Conservation (phyloP, 1,140 invertebrate species). For the Micrasema longulum region DNA sequence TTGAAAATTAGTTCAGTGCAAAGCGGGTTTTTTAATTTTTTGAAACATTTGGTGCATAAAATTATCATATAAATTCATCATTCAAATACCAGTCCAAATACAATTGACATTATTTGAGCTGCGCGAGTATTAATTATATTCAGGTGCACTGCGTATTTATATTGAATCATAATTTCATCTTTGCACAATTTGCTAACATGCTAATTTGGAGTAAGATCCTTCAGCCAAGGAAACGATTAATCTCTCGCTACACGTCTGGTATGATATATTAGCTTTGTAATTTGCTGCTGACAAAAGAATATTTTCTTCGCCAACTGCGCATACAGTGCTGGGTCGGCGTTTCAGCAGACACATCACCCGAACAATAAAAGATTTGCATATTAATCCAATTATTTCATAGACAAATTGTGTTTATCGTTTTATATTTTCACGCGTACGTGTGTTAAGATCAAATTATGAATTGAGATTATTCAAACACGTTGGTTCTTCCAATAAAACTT, state of each 20-base stretch:
- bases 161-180: constrained; percentile 6
- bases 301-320: constrained; percentile 23
- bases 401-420: too few species aligned
- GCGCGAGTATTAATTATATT: neutral
- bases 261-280: constrained; percentile 28
- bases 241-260: neutral
- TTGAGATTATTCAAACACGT: too few species aligned
- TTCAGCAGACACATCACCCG: constrained; percentile 4
- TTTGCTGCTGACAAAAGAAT: constrained; percentile 11
- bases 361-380: constrained; percentile 10
- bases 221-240: constrained; percentile 6
- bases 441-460: too few species aligned
- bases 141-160: too few species aligned
- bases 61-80: neutral
- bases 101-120: neutral
- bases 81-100: neutral
- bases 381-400: neutral
- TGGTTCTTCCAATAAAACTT: too few species aligned
- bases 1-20: too few species aligned
- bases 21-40: too few species aligned
- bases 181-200: constrained; percentile 17
- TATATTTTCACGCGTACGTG: too few species aligned
- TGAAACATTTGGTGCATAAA: too few species aligned
- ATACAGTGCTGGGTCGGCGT: neutral
- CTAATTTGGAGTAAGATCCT: constrained; percentile 8